phyloP scores from a whole-genome alignment of 2,113 vertebrate species.

The Bucco capensis region DNA sequence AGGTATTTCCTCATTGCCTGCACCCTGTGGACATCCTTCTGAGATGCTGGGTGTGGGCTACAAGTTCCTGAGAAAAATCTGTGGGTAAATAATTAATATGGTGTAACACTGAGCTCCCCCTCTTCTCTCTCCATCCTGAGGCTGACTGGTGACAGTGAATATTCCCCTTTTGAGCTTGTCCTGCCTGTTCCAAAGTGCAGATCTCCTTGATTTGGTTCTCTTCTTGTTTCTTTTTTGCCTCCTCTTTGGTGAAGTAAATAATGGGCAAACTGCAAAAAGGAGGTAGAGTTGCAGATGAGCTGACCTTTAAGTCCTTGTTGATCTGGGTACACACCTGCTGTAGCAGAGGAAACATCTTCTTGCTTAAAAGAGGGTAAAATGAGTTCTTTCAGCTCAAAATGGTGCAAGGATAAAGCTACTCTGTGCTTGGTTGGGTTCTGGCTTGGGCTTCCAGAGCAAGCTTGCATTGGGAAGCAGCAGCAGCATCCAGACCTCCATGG shows the following conservation, averaged over 20 bases:
- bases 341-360: neutral
- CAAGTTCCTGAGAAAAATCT: slow-evolving; percentile 9
- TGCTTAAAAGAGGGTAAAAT: neutral
- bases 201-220: neutral
- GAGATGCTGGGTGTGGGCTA: neutral
- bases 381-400: neutral
- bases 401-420: neutral
- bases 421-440: neutral
- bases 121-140: neutral
- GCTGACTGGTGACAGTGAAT: neutral
- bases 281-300: slow-evolving; percentile 50
- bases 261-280: slow-evolving; percentile 13
- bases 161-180: neutral
- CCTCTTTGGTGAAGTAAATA: slow-evolving; percentile 48
- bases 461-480: neutral
- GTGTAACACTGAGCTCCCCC: neutral
- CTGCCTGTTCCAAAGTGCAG: neutral
- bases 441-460: neutral
- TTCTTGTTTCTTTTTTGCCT: neutral
- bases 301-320: slow-evolving; percentile 41
- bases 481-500: neutral
- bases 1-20: neutral
- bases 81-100: neutral
- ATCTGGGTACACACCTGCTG: neutral
- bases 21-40: neutral